Conservation (phyloP, 64 coral and sea anemone species). For the Astreopora myriophthalma region DNA sequence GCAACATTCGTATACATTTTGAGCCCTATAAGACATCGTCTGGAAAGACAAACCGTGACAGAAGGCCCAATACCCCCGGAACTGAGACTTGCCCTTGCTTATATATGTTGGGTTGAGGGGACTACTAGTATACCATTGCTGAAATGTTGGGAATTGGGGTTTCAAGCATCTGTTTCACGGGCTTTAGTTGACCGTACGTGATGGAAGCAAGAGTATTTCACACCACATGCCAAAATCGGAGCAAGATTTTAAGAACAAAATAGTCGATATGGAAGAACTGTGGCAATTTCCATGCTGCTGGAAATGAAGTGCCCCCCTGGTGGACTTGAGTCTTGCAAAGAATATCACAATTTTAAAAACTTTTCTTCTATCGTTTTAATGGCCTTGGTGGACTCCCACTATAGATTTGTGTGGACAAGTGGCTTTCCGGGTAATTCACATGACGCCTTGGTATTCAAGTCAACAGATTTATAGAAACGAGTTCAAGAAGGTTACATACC, state of each 20-base stretch:
- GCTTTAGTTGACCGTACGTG: too few species aligned
- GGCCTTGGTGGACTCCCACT: conserved; percentile 29
- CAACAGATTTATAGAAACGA: neutral
- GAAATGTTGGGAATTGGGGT: too few species aligned
- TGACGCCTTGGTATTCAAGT: too few species aligned
- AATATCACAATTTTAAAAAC: conserved; percentile 61
- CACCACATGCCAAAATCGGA: neutral
- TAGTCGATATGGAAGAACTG: conserved; percentile 15
- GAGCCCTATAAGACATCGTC: neutral
- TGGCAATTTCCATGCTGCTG: conserved; percentile 60
- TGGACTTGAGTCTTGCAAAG: neutral
- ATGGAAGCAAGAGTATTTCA: too few species aligned
- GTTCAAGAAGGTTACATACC: neutral
- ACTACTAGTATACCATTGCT: too few species aligned
- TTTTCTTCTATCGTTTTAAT: conserved; percentile 49
- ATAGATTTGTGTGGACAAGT: conserved; percentile 28
- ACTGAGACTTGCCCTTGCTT: too few species aligned
- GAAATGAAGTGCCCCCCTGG: conserved; percentile 50
- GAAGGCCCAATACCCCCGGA: neutral
- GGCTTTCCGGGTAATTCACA: conserved; percentile 57
- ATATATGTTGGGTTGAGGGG: too few species aligned
- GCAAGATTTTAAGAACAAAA: neutral
- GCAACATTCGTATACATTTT: neutral
- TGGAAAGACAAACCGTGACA: neutral
- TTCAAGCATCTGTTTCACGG: too few species aligned